phyloP scores from a whole-genome alignment of 2,797 vertebrate genomes.

The Pantherophis vulpinus region DNA sequence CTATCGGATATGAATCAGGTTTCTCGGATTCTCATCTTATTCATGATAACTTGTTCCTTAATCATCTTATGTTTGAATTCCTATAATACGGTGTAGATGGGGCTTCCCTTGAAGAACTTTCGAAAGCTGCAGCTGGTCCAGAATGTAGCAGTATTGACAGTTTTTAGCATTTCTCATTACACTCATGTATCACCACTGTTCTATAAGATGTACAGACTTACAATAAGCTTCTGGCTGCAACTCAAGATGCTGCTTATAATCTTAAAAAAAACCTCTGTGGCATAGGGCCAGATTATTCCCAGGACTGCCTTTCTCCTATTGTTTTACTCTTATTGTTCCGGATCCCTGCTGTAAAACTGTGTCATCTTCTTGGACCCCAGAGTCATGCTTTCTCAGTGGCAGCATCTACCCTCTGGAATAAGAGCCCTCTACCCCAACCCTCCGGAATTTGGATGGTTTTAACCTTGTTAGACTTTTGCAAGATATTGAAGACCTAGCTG shows the following conservation, averaged over 20 bases:
- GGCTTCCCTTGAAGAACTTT: background rate
- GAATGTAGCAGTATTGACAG: background rate
- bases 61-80: background rate
- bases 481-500: background rate
- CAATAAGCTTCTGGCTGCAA: background rate
- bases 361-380: background rate
- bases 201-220: background rate
- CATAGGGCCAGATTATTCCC: background rate
- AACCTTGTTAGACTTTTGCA: background rate
- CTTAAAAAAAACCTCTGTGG: background rate
- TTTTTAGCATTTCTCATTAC: background rate
- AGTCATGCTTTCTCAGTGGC: background rate
- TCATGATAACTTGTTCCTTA: background rate
- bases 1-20: background rate
- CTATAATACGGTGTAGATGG: background rate
- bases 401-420: background rate
- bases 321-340: background rate
- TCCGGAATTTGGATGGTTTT: background rate
- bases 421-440: background rate
- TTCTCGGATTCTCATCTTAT: background rate
- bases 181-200: background rate
- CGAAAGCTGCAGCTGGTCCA: background rate
- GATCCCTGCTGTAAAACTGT: background rate
- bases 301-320: background rate
- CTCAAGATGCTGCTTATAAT: background rate